A percentile compares a stretch with the other conserved stretches of the same genome.
Evolutionary conservation across 2,113 vertebrate species (phyloP).

Genomic region (Hepsetus odoe): DNA sequence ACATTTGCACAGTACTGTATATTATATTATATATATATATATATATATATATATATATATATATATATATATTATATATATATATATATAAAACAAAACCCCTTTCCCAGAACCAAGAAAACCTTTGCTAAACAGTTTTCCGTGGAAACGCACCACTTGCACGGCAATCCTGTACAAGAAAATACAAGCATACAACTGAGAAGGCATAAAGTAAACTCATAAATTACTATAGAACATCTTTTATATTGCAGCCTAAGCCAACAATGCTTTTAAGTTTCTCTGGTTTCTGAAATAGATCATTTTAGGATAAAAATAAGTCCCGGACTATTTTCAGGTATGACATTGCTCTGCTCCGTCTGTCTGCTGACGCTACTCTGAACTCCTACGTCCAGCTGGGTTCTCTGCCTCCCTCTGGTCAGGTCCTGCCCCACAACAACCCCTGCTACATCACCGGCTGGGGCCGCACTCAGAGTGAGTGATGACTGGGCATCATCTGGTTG

Average conservation of each 20-base stretch:
- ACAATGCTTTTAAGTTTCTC: neutral
- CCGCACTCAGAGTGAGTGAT: constrained; percentile 78
- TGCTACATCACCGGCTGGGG: constrained; percentile 91
- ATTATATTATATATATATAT: too few species aligned
- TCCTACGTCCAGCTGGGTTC: constrained; percentile 75
- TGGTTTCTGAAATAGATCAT: neutral
- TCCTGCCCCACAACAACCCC: constrained; percentile 79
- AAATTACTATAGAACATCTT: neutral
- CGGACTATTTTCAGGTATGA: constrained; percentile 74
- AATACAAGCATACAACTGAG: too few species aligned
- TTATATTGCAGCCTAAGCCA: too few species aligned
- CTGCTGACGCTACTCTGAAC: constrained; percentile 75
- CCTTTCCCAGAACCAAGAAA: too few species aligned
- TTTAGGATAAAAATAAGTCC: constrained; percentile 6
- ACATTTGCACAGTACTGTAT: too few species aligned
- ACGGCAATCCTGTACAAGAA: too few species aligned
- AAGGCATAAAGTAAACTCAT: neutral
- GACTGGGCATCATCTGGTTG: constrained; percentile 1
- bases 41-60: too few species aligned
- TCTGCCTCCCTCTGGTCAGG: constrained; percentile 72
- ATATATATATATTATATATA: too few species aligned
- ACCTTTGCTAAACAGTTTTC: too few species aligned
- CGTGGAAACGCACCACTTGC: too few species aligned
- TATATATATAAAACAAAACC: too few species aligned
- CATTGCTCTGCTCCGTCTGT: constrained; percentile 83